Evolutionary conservation across 2,888 invertebrate species (phyloP), one percentile per base, ranked within the genome.

Genomic region (Disparrhopalites patrizii): DNA sequence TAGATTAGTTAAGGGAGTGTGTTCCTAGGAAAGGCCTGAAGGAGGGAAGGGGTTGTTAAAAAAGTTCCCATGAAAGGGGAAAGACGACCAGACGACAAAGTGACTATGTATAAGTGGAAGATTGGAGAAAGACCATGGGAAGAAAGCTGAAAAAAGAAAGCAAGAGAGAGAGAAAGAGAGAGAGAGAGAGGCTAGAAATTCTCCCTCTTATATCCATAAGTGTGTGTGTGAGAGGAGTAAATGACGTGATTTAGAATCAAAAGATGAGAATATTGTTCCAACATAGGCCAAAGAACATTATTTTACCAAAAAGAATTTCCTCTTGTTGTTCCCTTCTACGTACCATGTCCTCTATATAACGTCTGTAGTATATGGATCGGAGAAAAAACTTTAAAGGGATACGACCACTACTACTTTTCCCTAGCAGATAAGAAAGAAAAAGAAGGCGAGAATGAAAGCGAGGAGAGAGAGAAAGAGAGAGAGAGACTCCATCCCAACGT

Each of bases 391-490:
- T n/a, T n/a, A n/a, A n/a, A n/a, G n/a, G n/a, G n/a, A n/a, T n/a
- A n/a, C n/a, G n/a, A n/a, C n/a, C n/a, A n/a, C n/a, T n/a, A n/a
- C n/a, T n/a, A n/a, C n/a, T n/a, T n/a, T n/a, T n/a, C n/a, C n/a
- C n/a, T n/a, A n/a, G 18, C 3, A 18, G 47, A 25, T 15, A 13
- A 50, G 28, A 51, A 8, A 51, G 23, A 8, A 25, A 4, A 36
- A 23, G 38, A 23, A 20, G 23, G 31, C 30, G 28, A 47, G 4
- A 27, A 33, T 47, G 47, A 25, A 47, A 13, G 31, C 31, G n/a
- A 62, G 36, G n/a, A 62, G 51, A 60, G 2, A 54, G 38, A 27
- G 52, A 62, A 38, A 61, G 50, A 60, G 61, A 28, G 25, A 13
- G 57, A 38, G 38, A 18, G 28, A 36, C 27, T 40, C 43, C 27